Percentiles rank a stretch among this genome's conserved stretches.
Evolutionary conservation across 1,140 invertebrate species (phyloP).

Genomic region (Acromyrmex heyeri): DNA sequence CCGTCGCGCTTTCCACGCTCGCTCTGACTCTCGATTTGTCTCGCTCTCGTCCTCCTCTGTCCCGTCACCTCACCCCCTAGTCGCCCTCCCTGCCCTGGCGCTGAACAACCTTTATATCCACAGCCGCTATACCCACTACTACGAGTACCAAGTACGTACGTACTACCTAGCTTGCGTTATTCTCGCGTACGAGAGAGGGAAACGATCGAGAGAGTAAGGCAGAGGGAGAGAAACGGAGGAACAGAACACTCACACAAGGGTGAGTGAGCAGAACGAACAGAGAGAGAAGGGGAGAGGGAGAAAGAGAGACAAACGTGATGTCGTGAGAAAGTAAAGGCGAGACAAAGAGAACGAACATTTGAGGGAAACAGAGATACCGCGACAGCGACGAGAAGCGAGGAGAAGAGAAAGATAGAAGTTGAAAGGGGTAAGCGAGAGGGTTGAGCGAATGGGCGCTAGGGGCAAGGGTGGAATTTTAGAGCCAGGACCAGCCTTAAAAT

Average conservation of each 20-base stretch:
- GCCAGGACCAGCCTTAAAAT: constrained; percentile 83
- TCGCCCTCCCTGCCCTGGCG: constrained; percentile 45
- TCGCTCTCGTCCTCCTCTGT: constrained; percentile 63
- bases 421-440: constrained; percentile 53
- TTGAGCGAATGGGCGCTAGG: constrained; percentile 39
- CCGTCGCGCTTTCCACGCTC: constrained; percentile 53
- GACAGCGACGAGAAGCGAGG: constrained; percentile 49
- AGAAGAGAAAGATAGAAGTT: constrained; percentile 27
- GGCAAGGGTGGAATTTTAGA: constrained; percentile 84
- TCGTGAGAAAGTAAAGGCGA: constrained; percentile 48
- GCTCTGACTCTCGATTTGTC: constrained; percentile 57
- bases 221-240: constrained; percentile 64
- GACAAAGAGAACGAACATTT: constrained; percentile 52
- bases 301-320: constrained; percentile 47
- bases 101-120: constrained; percentile 85
- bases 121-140: constrained; percentile 81
- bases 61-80: constrained; percentile 48
- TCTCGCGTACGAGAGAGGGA: constrained; percentile 69
- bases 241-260: constrained; percentile 29
- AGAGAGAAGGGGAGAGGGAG: constrained; percentile 22
- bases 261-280: constrained; percentile 58
- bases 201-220: constrained; percentile 51
- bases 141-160: constrained; percentile 74
- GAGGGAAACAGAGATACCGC: constrained; percentile 69
- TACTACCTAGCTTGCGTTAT: constrained; percentile 78